Base-by-base conservation (phyloP, 2,797 vertebrate species). In the Coregonus ussuriensis region DNA sequence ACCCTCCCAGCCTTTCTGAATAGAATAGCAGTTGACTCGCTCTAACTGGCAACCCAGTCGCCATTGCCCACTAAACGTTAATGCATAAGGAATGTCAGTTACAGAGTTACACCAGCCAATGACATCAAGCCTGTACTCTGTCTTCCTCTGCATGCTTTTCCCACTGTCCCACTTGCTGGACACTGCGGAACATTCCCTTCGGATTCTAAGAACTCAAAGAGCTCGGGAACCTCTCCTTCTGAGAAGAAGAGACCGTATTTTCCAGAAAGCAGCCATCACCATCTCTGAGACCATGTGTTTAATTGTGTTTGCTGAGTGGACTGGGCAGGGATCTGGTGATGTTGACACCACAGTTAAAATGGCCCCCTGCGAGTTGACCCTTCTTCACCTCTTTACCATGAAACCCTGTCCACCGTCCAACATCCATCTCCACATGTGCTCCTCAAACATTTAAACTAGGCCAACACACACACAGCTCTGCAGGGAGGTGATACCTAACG, bases 371-470 rank as follows among this genome's bases (percentile, higher is more conserved):
- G 65, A 84, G 81, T 90, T 90, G 81, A 77, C 87, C 87, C 89
- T 90, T 91, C 88, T 91, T 91, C 87, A 81, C 87, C 85, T 89
- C 89, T 94, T 95, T 91, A 89, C 93, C 91, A 93, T 91, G 90
- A 93, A 93, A 93, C 85, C 91, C 90, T 86, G 86, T 90, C 90
- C 88, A 89, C 91, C 86, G 81, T 90, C 91, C 92, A 92, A 86
- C 91, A 35, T 67, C 15, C 29, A 67, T 86, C 86, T 86, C 87
- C 86, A 84, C 91, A 94, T 93, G 93, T 90, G 91, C 92, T 93
- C 83, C 86, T 93, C 92, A 93, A 94, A 94, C 95, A 93, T 95
- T 95, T 93, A 92, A 94, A 92, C 91, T 83, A 62, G 84, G 82
- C 75, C 81, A 91, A 81, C 88, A 90, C 90, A 47, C 41, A 47